phyloP scores from a whole-genome alignment of 2,797 vertebrate species.

The Mus caroli region DNA sequence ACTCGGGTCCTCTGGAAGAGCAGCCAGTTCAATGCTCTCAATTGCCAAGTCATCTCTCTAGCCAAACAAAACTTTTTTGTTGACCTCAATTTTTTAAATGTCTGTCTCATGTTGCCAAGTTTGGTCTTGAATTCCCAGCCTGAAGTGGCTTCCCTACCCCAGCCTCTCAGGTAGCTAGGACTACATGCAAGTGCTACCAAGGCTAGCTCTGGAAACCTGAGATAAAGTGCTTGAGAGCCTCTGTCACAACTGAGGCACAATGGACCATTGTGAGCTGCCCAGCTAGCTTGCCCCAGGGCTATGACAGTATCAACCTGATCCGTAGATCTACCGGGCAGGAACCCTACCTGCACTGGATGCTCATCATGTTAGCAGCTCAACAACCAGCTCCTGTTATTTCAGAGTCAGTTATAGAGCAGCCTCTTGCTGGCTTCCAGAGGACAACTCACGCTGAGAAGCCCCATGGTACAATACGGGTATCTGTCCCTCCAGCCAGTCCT shows the following conservation, averaged over 20 bases:
- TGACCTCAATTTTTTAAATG: background rate
- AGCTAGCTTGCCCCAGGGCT: background rate
- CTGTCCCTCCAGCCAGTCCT: background rate
- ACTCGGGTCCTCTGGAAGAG: background rate
- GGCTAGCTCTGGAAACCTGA: background rate
- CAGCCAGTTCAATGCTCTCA: background rate
- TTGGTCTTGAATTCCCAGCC: background rate
- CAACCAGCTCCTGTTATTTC: background rate
- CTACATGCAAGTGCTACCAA: background rate
- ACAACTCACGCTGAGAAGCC: background rate
- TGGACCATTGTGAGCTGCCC: background rate
- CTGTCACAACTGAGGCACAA: background rate
- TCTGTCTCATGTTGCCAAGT: background rate
- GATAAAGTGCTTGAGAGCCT: background rate
- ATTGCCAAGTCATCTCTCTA: background rate
- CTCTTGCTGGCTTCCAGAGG: conserved; percentile 15
- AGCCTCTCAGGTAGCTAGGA: background rate
- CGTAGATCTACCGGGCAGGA: background rate
- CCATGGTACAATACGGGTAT: background rate
- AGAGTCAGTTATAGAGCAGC: background rate
- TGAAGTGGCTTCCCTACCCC: background rate
- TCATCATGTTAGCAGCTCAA: background rate
- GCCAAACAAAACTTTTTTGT: background rate
- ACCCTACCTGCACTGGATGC: background rate
- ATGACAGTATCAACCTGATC: background rate